phyloP scores from a whole-genome alignment of 2,113 vertebrate genomes.

The Abramis brama region DNA sequence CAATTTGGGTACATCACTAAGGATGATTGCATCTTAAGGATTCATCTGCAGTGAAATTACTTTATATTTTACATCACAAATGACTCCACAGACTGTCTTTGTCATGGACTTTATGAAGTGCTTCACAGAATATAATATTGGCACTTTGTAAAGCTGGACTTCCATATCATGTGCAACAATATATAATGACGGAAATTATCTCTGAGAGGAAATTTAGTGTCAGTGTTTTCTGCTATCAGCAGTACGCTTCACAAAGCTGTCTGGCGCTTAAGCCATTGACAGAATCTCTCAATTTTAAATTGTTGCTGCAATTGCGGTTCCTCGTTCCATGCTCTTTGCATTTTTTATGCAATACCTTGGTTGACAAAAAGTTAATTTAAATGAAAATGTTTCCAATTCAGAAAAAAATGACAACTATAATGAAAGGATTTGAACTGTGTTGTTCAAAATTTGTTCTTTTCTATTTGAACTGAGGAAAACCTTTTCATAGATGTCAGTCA shows the following conservation, averaged over 20 bases:
- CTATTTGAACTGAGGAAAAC: no score
- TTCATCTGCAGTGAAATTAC: neutral
- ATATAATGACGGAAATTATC: neutral
- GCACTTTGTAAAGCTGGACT: neutral
- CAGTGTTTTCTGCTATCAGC: neutral
- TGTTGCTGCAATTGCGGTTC: neutral
- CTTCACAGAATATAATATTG: neutral
- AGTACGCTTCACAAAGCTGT: neutral
- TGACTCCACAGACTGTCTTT: conserved; percentile 1
- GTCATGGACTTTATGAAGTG: conserved; percentile 11
- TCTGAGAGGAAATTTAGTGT: neutral
- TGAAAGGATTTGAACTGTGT: neutral
- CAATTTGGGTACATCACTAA: neutral
- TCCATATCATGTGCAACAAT: neutral
- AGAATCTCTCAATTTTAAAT: conserved; percentile 9
- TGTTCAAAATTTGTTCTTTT: no score
- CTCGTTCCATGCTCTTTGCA: neutral
- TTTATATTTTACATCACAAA: neutral
- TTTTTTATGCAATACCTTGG: neutral
- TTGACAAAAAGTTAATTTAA: neutral
- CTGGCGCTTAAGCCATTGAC: neutral
- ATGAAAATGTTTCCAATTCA: neutral
- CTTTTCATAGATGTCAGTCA: neutral
- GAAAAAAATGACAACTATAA: neutral
- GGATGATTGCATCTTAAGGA: neutral